A percentile compares a stretch with the other conserved stretches of the same genome.
Conservation (phyloP, 2,888 invertebrate genomes). For the Baronia brevicornis region DNA sequence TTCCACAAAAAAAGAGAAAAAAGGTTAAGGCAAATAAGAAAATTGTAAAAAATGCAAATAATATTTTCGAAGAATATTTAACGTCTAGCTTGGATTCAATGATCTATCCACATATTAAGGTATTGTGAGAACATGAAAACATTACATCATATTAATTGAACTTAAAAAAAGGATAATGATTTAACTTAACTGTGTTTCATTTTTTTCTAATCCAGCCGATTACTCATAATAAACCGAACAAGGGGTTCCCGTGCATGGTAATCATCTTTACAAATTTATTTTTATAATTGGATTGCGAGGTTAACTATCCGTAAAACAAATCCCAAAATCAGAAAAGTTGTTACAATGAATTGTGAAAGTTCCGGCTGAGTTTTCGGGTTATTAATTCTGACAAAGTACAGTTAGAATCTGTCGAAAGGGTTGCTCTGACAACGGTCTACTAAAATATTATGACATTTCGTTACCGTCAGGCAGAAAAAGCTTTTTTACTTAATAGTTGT, state of each 20-base stretch:
- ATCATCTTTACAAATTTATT: conserved; percentile 48
- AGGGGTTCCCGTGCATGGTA: conserved; percentile 11
- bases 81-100: too few relatives aligned
- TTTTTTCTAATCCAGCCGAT: too few relatives aligned
- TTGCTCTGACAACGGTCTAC: conserved; percentile 48
- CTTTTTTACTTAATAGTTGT: conserved; percentile 8
- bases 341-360: conserved; percentile 37
- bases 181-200: too few relatives aligned
- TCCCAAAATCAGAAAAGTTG: conserved; percentile 64
- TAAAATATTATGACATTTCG: conserved; percentile 64
- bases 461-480: conserved; percentile 19
- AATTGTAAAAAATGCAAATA: too few relatives aligned
- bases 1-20: too few relatives aligned
- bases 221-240: too few relatives aligned
- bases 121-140: too few relatives aligned
- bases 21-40: too few relatives aligned
- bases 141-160: too few relatives aligned
- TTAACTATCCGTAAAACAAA: conserved; percentile 74
- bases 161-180: too few relatives aligned
- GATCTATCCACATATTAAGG: too few relatives aligned
- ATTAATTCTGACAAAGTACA: conserved; percentile 71
- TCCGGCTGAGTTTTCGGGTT: conserved; percentile 54
- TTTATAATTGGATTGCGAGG: conserved; percentile 68
- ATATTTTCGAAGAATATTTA: too few relatives aligned
- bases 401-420: conserved; percentile 54